These are phyloP conservation scores for Rhabdomys dilectus DNA, from an alignment of 2,113 vertebrate species.

Conservation along the genomic window DNA sequence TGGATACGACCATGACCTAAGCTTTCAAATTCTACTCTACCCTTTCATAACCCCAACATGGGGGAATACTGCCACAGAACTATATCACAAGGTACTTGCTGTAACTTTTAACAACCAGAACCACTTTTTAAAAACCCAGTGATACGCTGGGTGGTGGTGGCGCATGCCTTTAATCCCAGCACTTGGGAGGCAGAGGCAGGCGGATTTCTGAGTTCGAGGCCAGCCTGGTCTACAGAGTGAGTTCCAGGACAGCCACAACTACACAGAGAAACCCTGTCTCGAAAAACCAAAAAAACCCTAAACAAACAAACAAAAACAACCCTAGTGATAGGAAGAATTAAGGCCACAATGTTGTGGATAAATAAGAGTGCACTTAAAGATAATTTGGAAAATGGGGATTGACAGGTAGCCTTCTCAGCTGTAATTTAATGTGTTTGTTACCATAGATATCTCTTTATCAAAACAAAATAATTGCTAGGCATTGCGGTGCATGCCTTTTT, in stretches of 20 bases:
- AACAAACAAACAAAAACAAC: too few species aligned
- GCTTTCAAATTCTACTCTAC: conserved; percentile 47
- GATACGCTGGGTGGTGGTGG: too few species aligned
- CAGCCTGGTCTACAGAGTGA: too few species aligned
- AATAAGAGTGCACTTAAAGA: background rate
- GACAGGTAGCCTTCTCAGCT: background rate
- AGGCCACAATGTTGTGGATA: background rate
- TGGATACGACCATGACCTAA: background rate
- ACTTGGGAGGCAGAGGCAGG: too few species aligned
- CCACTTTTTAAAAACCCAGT: conserved; percentile 1
- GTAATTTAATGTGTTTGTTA: background rate
- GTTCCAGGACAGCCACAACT: too few species aligned
- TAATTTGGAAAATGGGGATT: conserved; percentile 15
- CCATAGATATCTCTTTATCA: background rate
- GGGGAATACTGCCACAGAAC: background rate
- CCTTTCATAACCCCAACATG: background rate
- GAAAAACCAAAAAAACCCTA: too few species aligned
- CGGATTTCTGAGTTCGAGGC: too few species aligned
- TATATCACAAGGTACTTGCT: background rate
- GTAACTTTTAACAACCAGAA: conserved; percentile 30
- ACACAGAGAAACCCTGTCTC: too few species aligned
- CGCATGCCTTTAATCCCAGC: too few species aligned
- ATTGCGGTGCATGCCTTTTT: background rate
- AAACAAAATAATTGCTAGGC: background rate
- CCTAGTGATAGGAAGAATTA: background rate